These are phyloP conservation scores for Hippasteria phrygiana DNA, from an alignment of 53 echinoderm and acorn worm species.

Conservation along the genomic window DNA sequence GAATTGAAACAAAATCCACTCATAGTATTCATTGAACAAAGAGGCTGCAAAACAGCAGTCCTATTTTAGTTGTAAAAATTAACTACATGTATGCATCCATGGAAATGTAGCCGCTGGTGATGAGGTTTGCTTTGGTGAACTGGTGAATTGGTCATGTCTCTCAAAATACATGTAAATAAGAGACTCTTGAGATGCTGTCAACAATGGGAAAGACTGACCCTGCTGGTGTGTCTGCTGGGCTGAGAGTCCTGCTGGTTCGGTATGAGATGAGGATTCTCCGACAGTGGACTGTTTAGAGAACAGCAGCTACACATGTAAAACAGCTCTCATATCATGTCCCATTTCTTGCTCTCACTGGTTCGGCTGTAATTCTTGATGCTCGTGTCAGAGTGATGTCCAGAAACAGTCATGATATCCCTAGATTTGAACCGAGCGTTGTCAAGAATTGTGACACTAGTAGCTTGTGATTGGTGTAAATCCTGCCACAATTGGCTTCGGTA, in stretches of 20 bases:
- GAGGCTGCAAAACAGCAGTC: not conserved
- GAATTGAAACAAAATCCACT: not conserved
- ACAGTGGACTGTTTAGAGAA: conserved; percentile 16
- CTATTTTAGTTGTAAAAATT: conserved; percentile 1
- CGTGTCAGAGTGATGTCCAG: conserved; percentile 50
- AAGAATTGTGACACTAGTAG: conserved; percentile 47
- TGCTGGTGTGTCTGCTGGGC: not conserved
- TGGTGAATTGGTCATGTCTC: not conserved
- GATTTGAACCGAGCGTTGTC: conserved; percentile 18
- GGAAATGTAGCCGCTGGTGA: conserved; percentile 21
- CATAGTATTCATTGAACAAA: not conserved
- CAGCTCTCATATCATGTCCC: conserved; percentile 42
- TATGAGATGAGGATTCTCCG: not conserved
- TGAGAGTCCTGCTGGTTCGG: not conserved
- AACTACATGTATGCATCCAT: conserved; percentile 9
- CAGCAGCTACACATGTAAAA: conserved; percentile 33
- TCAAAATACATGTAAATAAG: not conserved
- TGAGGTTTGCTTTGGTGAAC: not conserved
- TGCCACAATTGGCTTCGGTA: conserved; percentile 45
- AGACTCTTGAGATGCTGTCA: not conserved
- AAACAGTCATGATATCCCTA: conserved; percentile 53
- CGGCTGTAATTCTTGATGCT: conserved; percentile 48
- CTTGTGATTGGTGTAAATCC: conserved; percentile 64
- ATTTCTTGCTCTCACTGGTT: conserved; percentile 40
- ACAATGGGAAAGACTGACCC: conserved; percentile 19